These are phyloP conservation scores for Stylophora pistillata DNA, from an alignment of 64 coral and sea anemone genomes.

Conservation along the genomic window DNA sequence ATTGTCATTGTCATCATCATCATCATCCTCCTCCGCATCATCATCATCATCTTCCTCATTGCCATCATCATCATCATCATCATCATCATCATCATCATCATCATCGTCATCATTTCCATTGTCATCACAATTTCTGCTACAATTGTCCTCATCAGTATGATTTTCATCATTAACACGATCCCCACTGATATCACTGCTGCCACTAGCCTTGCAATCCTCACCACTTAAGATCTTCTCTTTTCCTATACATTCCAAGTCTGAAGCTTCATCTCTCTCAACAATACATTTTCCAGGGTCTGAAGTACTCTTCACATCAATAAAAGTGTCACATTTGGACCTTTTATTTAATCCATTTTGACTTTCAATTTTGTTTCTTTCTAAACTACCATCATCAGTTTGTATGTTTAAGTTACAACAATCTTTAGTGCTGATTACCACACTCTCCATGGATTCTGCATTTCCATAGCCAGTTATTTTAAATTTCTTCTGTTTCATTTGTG, in stretches of 20 bases:
- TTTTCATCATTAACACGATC: background rate
- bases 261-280: background rate
- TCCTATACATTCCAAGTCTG: too few species aligned
- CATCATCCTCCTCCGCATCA: constrained; percentile 6
- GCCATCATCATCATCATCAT: background rate
- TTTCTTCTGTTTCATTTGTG: background rate
- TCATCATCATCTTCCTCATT: background rate
- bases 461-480: background rate
- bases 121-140: background rate
- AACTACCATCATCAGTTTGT: background rate
- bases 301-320: background rate
- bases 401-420: background rate
- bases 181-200: background rate
- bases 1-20: background rate
- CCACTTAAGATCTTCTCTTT: background rate
- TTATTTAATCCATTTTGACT: background rate
- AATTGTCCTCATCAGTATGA: background rate
- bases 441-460: background rate
- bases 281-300: too few species aligned
- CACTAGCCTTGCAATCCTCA: background rate
- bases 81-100: background rate
- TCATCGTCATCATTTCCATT: constrained; percentile 6
- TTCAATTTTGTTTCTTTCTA: background rate
- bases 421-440: background rate
- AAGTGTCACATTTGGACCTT: background rate